Evolutionary conservation across 2,797 vertebrate species (phyloP).

Genomic region (Acanthiza pusilla): DNA sequence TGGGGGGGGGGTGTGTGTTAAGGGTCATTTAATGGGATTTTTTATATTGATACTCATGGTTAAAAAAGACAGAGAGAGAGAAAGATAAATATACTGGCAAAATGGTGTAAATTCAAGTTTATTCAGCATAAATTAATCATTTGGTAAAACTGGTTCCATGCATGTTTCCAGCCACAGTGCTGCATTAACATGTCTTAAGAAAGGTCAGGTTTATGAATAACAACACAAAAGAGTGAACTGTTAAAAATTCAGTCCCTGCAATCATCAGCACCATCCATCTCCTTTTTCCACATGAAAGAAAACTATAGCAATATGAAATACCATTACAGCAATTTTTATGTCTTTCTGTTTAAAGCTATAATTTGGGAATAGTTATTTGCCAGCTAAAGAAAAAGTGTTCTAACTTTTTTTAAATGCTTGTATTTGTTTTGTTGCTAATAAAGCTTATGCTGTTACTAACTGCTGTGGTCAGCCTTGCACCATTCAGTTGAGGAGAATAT

Average conservation of each 20-base stretch:
- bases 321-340: background rate
- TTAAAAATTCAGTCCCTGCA: background rate
- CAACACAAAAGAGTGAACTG: background rate
- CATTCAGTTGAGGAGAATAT: background rate
- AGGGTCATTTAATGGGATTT: background rate
- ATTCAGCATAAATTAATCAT: background rate
- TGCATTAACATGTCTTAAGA: background rate
- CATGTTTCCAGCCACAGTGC: background rate
- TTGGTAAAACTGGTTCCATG: background rate
- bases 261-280: background rate
- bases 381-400: background rate
- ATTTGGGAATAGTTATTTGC: background rate
- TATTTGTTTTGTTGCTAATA: background rate
- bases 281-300: background rate
- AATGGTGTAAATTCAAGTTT: background rate
- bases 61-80: background rate
- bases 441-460: background rate
- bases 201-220: background rate
- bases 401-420: background rate
- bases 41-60: background rate
- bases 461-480: background rate
- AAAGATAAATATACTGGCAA: background rate
- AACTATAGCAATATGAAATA: background rate
- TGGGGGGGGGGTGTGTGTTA: rapidly evolving
- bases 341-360: background rate